Evolutionary conservation across 2,113 vertebrate species (phyloP).

Genomic region (Sula dactylatra): DNA sequence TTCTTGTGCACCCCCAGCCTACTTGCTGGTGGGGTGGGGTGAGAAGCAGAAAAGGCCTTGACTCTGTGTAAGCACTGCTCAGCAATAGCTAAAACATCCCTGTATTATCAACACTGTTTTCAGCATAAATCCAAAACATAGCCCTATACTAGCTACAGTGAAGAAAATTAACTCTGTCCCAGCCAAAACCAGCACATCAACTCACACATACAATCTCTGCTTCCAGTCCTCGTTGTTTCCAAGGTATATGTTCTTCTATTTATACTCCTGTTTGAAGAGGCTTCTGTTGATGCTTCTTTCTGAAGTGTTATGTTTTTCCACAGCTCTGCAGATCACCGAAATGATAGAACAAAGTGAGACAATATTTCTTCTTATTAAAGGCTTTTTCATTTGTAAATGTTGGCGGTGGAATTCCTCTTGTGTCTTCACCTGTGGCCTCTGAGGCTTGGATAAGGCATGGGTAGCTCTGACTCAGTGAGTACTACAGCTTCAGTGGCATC

Average conservation of each 20-base stretch:
- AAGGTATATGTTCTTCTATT: neutral
- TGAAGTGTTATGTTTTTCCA: neutral
- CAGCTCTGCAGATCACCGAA: neutral
- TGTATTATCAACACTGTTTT: no score
- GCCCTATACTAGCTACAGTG: no score
- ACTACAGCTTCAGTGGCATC: neutral
- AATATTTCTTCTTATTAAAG: neutral
- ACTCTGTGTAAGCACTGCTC: no score
- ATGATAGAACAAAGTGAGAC: neutral
- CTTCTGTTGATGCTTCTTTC: neutral
- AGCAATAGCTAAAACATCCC: no score
- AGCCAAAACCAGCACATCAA: neutral
- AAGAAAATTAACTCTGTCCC: no score
- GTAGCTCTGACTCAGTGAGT: neutral
- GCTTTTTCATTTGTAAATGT: neutral
- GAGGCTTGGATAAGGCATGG: neutral
- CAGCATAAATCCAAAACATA: no score
- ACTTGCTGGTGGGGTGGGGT: no score
- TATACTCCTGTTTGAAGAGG: neutral
- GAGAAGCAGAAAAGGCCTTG: no score
- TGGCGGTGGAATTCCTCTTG: neutral
- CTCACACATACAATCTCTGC: neutral
- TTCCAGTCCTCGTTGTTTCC: neutral
- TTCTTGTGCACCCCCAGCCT: no score
- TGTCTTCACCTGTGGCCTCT: neutral